Evolutionary conservation across 2,113 vertebrate species (phyloP).

Genomic region (Sphyrna mokarran): DNA sequence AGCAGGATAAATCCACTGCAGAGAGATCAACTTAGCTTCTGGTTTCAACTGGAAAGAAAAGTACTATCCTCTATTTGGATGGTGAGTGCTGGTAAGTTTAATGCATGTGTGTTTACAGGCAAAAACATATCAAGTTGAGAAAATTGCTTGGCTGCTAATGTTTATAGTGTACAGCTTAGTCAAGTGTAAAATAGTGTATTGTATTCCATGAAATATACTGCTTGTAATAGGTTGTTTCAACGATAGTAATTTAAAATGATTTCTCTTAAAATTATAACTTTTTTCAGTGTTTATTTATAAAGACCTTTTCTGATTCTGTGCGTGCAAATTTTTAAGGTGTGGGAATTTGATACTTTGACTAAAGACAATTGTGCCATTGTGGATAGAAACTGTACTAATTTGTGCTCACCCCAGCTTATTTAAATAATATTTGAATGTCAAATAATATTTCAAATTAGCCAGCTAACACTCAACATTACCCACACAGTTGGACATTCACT

Average conservation of each 20-base stretch:
- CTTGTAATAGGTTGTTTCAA: conserved; percentile 13
- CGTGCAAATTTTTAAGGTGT: conserved; percentile 6
- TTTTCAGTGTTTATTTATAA: background rate
- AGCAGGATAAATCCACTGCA: background rate
- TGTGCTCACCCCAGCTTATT: too few species aligned
- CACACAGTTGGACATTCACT: background rate
- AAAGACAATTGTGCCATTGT: background rate
- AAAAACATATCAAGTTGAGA: background rate
- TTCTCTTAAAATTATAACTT: background rate
- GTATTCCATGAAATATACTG: background rate
- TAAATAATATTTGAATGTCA: background rate
- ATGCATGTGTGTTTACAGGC: background rate
- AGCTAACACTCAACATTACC: background rate
- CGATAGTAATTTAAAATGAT: conserved; percentile 3
- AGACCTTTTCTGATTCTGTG: background rate
- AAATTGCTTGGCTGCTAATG: background rate
- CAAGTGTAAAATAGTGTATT: conserved; percentile 4
- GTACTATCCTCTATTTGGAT: background rate
- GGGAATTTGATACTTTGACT: background rate
- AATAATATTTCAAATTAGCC: background rate
- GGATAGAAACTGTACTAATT: background rate
- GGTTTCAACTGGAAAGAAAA: conserved; percentile 7
- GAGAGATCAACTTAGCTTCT: background rate
- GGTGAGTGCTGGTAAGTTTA: conserved; percentile 20
- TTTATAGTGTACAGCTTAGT: conserved; percentile 29